Conservation (phyloP, 2,888 invertebrate species). For the Orthonychiurus folsomi region DNA sequence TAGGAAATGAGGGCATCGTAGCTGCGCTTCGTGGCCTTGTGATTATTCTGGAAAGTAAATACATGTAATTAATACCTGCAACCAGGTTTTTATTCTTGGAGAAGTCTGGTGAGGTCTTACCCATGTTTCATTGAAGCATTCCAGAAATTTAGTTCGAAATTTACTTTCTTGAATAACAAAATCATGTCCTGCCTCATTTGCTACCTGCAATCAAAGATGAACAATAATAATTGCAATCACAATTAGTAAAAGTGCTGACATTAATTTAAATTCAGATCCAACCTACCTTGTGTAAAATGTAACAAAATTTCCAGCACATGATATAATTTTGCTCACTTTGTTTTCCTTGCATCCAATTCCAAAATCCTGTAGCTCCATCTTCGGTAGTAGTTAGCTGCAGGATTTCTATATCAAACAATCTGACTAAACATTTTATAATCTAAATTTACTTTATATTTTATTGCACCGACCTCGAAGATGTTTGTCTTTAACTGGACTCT, state of each 20-base stretch:
- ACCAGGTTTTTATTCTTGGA: no score
- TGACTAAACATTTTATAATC: not conserved
- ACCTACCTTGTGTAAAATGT: not conserved
- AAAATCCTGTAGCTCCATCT: not conserved
- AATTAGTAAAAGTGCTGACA: no score
- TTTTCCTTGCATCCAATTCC: not conserved
- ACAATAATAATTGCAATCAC: no score
- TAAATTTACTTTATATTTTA: no score
- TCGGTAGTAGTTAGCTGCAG: not conserved
- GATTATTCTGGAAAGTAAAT: not conserved
- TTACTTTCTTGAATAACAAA: no score
- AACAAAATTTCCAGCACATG: not conserved
- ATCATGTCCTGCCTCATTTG: no score
- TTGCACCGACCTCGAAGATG: not conserved
- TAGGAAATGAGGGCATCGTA: not conserved
- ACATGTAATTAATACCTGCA: not conserved
- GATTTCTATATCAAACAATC: not conserved
- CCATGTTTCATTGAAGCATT: not conserved
- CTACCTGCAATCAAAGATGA: no score
- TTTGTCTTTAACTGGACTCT: not conserved
- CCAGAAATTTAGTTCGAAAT: no score
- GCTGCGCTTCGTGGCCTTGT: not conserved
- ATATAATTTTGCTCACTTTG: not conserved
- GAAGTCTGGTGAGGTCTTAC: no score
- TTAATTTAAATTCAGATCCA: constrained; percentile 1